Evolutionary conservation across 2,797 vertebrate genomes (phyloP).

Genomic region (Pantherophis vulpinus): DNA sequence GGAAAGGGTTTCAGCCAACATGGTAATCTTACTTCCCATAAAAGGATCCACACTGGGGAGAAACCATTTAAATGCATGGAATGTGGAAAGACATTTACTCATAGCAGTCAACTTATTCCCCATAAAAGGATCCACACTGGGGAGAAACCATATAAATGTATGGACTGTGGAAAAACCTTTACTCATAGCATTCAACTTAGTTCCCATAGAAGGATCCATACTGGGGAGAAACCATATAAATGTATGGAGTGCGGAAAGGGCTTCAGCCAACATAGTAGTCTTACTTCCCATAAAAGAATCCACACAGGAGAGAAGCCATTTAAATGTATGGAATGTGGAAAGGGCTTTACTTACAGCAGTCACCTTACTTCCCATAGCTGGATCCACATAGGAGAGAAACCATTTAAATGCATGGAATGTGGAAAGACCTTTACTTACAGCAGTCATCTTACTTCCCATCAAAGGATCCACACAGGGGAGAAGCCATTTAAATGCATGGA

Average conservation of each 20-base stretch:
- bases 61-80: neutral
- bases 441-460: neutral
- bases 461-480: neutral
- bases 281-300: constrained; percentile 18
- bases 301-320: neutral
- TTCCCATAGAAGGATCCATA: neutral
- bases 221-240: neutral
- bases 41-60: neutral
- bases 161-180: neutral
- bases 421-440: neutral
- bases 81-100: constrained; percentile 13
- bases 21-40: neutral
- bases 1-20: neutral
- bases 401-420: neutral
- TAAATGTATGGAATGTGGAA: neutral
- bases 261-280: neutral
- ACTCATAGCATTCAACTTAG: neutral
- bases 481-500: neutral
- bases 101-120: constrained; percentile 1
- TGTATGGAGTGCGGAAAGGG: neutral
- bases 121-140: constrained; percentile 18
- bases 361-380: neutral
- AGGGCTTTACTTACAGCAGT: neutral
- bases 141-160: neutral
- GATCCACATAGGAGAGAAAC: constrained; percentile 2